These are phyloP conservation scores for Gulo gulo DNA, from an alignment of 2,113 vertebrate species.

Conservation along the genomic window DNA sequence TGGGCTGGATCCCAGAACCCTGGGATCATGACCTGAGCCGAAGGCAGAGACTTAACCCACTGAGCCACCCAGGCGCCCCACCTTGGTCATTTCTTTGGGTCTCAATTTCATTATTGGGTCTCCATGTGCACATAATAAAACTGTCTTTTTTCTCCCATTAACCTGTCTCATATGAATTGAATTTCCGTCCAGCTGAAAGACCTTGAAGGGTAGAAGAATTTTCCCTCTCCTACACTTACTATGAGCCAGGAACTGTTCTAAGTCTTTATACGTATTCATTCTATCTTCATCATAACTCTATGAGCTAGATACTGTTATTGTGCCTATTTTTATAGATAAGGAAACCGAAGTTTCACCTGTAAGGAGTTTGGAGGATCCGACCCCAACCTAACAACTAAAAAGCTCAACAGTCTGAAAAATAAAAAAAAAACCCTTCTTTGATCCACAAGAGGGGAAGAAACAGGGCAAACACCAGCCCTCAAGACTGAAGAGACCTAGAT, in stretches of 20 bases:
- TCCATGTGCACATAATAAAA: not conserved
- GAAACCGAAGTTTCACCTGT: not conserved
- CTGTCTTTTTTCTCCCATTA: not conserved
- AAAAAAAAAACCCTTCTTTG: not conserved
- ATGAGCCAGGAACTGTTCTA: not conserved
- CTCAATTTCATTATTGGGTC: not conserved
- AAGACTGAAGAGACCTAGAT: not conserved
- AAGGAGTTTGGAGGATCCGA: not conserved
- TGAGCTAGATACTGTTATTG: not conserved
- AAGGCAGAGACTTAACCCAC: too few relatives aligned
- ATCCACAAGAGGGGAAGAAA: not conserved
- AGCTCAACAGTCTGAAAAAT: not conserved
- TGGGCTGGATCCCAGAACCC: too few relatives aligned
- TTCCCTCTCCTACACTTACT: not conserved
- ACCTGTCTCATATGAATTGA: not conserved
- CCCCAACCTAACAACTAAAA: not conserved
- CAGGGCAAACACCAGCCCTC: not conserved
- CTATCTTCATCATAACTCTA: not conserved
- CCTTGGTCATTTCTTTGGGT: not conserved
- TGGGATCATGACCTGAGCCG: too few relatives aligned
- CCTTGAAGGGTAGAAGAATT: not conserved
- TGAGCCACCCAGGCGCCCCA: too few relatives aligned
- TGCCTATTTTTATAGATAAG: not conserved
- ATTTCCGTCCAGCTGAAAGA: not conserved
- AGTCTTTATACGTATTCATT: not conserved